Percentiles rank a stretch among this genome's conserved stretches.
Evolutionary conservation across 1,140 invertebrate species (phyloP).

Genomic region (Glomeris maerens): DNA sequence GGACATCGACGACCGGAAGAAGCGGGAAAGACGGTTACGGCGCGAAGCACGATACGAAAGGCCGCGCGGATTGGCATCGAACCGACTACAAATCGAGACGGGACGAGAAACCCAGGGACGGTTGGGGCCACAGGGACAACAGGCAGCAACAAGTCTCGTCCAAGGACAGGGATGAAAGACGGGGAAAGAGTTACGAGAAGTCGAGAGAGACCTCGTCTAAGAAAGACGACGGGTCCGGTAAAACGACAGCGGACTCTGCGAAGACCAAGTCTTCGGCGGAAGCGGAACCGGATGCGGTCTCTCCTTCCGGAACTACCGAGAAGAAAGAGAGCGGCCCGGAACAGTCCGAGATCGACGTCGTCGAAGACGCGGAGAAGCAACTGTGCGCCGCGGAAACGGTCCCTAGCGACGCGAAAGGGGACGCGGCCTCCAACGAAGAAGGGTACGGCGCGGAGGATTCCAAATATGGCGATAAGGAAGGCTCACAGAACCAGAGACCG

Average conservation of each 20-base stretch:
- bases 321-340: conserved; percentile 17
- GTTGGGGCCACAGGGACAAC: no score
- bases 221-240: not conserved
- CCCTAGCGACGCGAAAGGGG: conserved; percentile 36
- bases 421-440: no score
- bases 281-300: no score
- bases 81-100: no score
- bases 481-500: conserved; percentile 39
- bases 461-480: conserved; percentile 25
- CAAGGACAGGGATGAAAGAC: not conserved
- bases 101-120: no score
- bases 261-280: conserved; percentile 7
- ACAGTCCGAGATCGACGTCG: conserved; percentile 10
- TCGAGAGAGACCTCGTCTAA: not conserved
- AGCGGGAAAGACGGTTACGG: no score
- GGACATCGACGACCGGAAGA: no score
- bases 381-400: conserved; percentile 29
- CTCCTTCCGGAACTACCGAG: conserved; percentile 4
- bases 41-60: no score
- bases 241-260: not conserved
- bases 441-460: conserved; percentile 16
- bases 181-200: conserved; percentile 6
- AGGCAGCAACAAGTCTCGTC: not conserved
- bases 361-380: not conserved
- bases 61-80: no score